Conservation (phyloP, 2,113 vertebrate species). For the Loxodonta africana region DNA sequence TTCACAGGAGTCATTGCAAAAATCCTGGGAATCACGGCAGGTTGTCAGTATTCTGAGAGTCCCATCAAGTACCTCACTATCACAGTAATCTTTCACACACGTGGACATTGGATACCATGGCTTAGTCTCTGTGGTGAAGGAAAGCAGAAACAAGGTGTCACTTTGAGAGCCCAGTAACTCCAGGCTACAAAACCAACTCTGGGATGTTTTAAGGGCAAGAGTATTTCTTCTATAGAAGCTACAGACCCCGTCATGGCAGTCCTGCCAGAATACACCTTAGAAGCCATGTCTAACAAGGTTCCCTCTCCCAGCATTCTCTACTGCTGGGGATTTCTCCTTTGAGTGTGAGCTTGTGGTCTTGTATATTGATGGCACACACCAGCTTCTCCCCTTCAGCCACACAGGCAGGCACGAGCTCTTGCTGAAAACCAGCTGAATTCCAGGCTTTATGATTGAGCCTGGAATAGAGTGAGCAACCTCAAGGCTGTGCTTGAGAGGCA, state of each 20-base stretch:
- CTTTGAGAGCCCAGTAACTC: background rate
- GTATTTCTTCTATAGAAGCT: background rate
- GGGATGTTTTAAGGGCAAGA: background rate
- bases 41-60: fast-evolving
- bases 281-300: background rate
- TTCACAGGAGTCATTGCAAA: background rate
- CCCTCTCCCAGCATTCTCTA: background rate
- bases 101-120: fast-evolving
- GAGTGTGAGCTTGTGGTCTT: background rate
- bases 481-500: background rate
- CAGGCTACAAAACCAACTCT: background rate
- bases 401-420: background rate
- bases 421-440: too few species aligned
- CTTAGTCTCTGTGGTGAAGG: background rate
- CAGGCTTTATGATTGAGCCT: background rate
- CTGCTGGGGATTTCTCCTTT: background rate
- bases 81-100: background rate
- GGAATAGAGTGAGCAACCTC: background rate
- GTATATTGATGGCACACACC: background rate
- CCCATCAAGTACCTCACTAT: fast-evolving
- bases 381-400: background rate
- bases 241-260: too few species aligned
- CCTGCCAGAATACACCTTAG: background rate
- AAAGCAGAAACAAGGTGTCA: background rate
- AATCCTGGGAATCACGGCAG: background rate